Percentiles rank a stretch among this genome's conserved stretches.
phyloP scores from a whole-genome alignment of 2,797 vertebrate genomes.

The Etheostoma perlongum region DNA sequence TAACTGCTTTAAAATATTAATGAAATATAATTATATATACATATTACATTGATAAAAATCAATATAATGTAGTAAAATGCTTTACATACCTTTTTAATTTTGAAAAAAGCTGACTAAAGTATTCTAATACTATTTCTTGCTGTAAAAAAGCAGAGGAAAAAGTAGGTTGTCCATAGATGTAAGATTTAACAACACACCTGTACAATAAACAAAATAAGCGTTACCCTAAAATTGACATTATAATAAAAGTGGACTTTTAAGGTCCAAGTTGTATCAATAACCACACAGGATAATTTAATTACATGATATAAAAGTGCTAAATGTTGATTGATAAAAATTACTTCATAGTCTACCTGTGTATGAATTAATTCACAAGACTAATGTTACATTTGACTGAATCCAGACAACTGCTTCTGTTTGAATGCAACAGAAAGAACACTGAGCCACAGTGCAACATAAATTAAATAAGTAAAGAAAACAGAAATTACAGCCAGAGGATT shows the following conservation, averaged over 20 bases:
- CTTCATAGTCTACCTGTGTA: background rate
- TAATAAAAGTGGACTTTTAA: no score
- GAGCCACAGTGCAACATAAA: background rate
- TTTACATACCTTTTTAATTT: background rate
- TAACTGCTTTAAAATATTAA: background rate
- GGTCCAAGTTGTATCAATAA: background rate
- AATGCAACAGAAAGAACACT: background rate
- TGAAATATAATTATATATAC: background rate
- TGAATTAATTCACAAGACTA: background rate
- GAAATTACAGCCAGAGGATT: slow-evolving; percentile 43
- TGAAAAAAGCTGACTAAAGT: background rate
- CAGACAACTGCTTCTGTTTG: background rate
- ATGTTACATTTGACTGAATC: slow-evolving; percentile 14
- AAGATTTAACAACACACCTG: background rate
- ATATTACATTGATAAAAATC: no score
- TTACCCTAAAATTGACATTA: background rate
- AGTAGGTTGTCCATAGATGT: background rate
- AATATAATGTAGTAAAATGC: background rate
- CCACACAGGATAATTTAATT: background rate
- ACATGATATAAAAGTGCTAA: background rate
- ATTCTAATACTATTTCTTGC: background rate
- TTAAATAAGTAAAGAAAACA: background rate
- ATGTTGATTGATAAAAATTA: background rate
- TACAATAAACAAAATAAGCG: background rate
- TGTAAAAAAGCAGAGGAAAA: background rate